Evolutionary conservation across 2,888 invertebrate species (phyloP).

Genomic region (Epinotia brunnichana): DNA sequence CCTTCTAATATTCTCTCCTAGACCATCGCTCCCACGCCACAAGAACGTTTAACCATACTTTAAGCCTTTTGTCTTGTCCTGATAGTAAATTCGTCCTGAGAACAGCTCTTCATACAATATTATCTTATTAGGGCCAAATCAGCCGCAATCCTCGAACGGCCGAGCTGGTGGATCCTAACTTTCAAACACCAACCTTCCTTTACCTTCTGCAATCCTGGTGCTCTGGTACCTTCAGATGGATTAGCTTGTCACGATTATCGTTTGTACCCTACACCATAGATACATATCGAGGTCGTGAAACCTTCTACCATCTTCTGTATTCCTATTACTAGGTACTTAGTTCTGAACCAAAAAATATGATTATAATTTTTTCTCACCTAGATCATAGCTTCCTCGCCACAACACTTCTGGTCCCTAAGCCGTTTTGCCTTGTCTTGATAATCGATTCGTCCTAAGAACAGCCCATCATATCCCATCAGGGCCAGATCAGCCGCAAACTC

Average conservation of each 20-base stretch:
- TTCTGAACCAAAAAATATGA: background rate
- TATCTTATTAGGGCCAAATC: too few species aligned
- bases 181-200: background rate
- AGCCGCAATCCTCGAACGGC: too few species aligned
- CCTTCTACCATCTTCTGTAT: background rate
- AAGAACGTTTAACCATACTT: too few species aligned
- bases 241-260: too few species aligned
- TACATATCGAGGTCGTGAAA: too few species aligned
- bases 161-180: too few species aligned
- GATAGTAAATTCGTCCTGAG: too few species aligned
- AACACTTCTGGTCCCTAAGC: constrained; percentile 87
- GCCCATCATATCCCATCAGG: constrained; percentile 93
- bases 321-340: background rate
- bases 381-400: constrained; percentile 89
- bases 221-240: background rate
- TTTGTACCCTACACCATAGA: too few species aligned
- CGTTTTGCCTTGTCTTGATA: constrained; percentile 90
- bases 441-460: constrained; percentile 94
- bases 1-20: too few species aligned
- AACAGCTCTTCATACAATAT: too few species aligned
- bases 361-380: constrained; percentile 86
- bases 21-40: too few species aligned
- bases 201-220: background rate
- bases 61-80: too few species aligned
- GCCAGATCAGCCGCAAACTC: constrained; percentile 93